phyloP scores from a whole-genome alignment of 2,797 vertebrate species.

The Myiotriccus ornatus region DNA sequence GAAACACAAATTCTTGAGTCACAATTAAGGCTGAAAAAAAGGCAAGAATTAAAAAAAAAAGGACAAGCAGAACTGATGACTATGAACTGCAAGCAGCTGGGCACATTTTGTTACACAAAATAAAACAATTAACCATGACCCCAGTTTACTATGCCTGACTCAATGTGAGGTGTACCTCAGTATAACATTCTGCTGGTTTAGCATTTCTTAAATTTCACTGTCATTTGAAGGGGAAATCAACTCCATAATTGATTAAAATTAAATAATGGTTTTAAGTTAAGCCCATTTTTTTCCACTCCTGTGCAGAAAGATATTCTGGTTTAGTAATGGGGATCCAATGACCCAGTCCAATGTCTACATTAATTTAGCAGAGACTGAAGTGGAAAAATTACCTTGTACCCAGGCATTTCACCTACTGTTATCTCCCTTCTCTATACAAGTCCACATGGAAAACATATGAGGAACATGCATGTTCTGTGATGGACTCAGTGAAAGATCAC shows the following conservation, averaged over 20 bases:
- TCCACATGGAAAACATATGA: background rate
- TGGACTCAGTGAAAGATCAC: background rate
- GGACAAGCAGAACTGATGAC: background rate
- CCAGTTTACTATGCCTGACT: background rate
- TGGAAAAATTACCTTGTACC: background rate
- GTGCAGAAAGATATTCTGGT: background rate
- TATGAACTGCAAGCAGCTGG: background rate
- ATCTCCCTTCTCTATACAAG: background rate
- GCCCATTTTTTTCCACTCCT: background rate
- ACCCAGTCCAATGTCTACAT: background rate
- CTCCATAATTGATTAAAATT: background rate
- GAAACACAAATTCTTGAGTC: background rate
- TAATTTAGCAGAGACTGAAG: background rate
- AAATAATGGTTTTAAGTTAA: slow-evolving; percentile 9
- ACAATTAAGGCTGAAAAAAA: background rate
- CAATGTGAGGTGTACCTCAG: background rate
- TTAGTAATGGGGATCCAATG: background rate
- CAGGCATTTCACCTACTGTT: background rate
- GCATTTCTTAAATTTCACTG: background rate
- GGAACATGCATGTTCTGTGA: background rate
- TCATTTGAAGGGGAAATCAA: background rate
- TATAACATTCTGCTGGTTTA: background rate
- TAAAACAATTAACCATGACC: background rate
- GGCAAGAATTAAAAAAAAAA: background rate
- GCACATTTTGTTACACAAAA: background rate